Evolutionary conservation across 2,113 vertebrate genomes (phyloP).

Genomic region (Saccopteryx leptura): DNA sequence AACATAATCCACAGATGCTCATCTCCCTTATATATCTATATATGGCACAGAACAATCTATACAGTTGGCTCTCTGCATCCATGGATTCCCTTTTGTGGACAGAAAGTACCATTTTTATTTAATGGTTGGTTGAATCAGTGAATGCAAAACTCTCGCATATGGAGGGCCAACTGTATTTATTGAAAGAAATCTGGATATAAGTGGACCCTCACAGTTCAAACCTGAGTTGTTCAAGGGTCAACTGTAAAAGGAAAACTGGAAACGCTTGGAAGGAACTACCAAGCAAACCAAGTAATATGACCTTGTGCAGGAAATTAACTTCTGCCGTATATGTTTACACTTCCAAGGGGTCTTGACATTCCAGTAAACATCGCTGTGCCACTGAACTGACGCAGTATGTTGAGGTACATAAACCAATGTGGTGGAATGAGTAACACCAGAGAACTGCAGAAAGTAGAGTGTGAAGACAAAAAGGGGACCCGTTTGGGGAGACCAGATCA

Average conservation of each 20-base stretch:
- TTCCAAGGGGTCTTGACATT: background rate
- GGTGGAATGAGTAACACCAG: background rate
- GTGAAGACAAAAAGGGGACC: background rate
- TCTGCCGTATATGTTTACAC: conserved; percentile 11
- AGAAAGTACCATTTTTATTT: background rate
- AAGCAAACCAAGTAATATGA: background rate
- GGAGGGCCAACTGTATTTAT: background rate
- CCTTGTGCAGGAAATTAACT: conserved; percentile 53
- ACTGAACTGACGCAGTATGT: background rate
- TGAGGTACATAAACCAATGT: background rate
- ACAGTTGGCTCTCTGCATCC: too few relatives aligned
- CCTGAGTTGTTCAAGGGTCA: background rate
- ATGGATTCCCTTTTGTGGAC: background rate
- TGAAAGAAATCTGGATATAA: background rate
- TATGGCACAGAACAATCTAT: background rate
- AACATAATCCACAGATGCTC: background rate
- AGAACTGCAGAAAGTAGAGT: background rate
- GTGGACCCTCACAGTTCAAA: background rate
- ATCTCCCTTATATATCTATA: background rate
- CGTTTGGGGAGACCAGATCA: background rate
- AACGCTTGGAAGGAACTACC: conserved; percentile 13
- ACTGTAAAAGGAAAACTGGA: background rate
- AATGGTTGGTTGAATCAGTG: background rate
- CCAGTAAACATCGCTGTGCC: background rate
- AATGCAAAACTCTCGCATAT: background rate